Base-by-base conservation (phyloP, 2,113 vertebrate genomes). In the Seriola dumerili region DNA sequence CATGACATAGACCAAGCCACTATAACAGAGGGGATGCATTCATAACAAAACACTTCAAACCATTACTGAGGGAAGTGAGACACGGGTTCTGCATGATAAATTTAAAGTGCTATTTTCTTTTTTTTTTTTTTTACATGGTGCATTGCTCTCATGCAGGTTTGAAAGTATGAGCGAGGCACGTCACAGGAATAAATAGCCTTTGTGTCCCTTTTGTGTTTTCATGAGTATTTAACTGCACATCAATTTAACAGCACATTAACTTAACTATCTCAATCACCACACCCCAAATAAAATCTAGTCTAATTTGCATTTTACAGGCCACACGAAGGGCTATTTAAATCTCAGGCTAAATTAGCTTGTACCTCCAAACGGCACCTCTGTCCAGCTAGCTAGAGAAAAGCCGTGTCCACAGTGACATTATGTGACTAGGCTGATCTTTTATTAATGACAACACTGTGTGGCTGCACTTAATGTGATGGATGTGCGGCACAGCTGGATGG, bases 161-260 rank as follows among this genome's bases (percentile, higher is more conserved):
- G 38, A 72, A 17, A 62, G 59, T 78, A 62, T 42, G 32, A 58
- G 32, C 54, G 61, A 42, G 25, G 70, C 38, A 59, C 29, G 1
- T 79, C 23, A 36, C 12, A 32, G 72, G 42, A 80, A 58, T 67
- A 75, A 85, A 81, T 38, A 81, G 67, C 65, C 52, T 62, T 57
- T 81, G 64, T 77, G 77, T 86, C 85, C 34, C 54, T 81, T 83
- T 75, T 80, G 61, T 71, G 34, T 71, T 80, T 85, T 86, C 81
- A 68, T 68, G 80, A 78, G 66, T 72, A 84, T 92, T 91, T 88
- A 88, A 88, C 73, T 54, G 83, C 71, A 50, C 83, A 75, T 88
- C 89, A 92, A 91, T 93, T 93, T 90, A 90, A 81, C 81, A 67
- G 71, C 76, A 87, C 89, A 85, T 93, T 93, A 88, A 89, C 88